Evolutionary conservation across 2,797 vertebrate species (phyloP), one percentile per base, ranked within the genome.

Genomic region (Phataginus tetradactyla): DNA sequence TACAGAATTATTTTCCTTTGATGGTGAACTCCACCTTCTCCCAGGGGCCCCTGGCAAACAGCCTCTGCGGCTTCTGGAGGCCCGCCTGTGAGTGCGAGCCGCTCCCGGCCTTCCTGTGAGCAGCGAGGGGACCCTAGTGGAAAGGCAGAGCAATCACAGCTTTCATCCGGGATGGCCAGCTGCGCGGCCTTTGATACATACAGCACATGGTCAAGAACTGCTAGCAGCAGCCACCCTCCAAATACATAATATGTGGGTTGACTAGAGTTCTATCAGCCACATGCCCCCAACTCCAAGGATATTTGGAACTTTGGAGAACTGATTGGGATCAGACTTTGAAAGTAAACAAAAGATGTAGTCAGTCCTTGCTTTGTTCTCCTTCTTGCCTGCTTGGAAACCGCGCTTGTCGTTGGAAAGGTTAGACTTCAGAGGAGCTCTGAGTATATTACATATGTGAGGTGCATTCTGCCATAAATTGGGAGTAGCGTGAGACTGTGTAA

Each of bases 41-140:
- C 97, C 93, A 12, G 45, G 91, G 95, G 97, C 97, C 86, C 59
- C 1, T 97, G 97, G 97, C 96, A 98, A 97, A 95, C 68, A 96
- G 96, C 91, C 92, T 97, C 64, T 90, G 95, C 85, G 96, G 96
- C 78, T 97, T 94, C 71, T 94, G 0, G 4, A 98, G 92, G 75
- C 96, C 96, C 12, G 1, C 97, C 96, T 96, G 90, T 64, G 84
- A 86, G 92, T 97, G 79, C 78, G 29, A 97, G 83, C 20, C 59
- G 87, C 68, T 84, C 83, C 37, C 87, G 93, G 64, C 51, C 53
- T 18, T 97, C 97, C 95, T 83, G 83, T 95, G 91, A 86, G 91
- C 94, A 93, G 77, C 97, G 90, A 94, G 97, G 98, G 97, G 95
- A 98, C 98, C 97, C 98, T 98, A 98, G 98, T 97, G 98, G 98